Base-by-base conservation (phyloP, 2,888 invertebrate genomes). In the Griposia aprilina region DNA sequence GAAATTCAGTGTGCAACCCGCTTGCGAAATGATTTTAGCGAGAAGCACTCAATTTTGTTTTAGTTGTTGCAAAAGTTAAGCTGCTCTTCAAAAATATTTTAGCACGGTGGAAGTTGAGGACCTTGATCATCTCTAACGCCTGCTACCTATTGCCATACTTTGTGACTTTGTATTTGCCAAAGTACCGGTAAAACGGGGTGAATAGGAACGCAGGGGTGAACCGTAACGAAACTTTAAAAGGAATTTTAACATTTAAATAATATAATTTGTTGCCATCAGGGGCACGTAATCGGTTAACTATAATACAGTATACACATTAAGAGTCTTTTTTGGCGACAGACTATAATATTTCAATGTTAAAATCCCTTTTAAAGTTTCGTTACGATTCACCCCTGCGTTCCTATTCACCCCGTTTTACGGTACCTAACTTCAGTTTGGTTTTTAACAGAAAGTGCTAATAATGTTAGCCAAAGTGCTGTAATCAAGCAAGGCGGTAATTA, bases 1-100 rank as follows among this genome's bases (percentile, higher is more conserved):
- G 48, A 75, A 57, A 80, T 81, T 75, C 79, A 67, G 48, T 36
- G 0, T 62, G 75, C 67, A 67, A 60, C 48, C 48, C 15, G 26
- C 17, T 81, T 67, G n/a, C 13, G 60, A 67, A 81, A 66, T 74
- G 11, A 36, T 79, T 60, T 67, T 30, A 26, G 75, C 6, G 26
- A 59, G 55, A 2, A 74, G 45, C 36, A 36, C 66, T 55, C 41
- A 30, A 81, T 73, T 80, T 57, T 41, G 60, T 69, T 69, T 78
- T 48, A 55, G 69, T 20, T 57, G 26, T 55, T 59, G 45, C 48
- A 71, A 78, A 77, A 69, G 57, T 78, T 59, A 17, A 41, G 17
- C 6, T 26, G 23, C 13, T 26, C 26, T 59, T 41, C 8, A 23
- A 30, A 74, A 26, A 7, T 23, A 10, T 62, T 52, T 59, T 60